Evolutionary conservation across 2,888 invertebrate species (phyloP).

Genomic region (Apeira syringaria): DNA sequence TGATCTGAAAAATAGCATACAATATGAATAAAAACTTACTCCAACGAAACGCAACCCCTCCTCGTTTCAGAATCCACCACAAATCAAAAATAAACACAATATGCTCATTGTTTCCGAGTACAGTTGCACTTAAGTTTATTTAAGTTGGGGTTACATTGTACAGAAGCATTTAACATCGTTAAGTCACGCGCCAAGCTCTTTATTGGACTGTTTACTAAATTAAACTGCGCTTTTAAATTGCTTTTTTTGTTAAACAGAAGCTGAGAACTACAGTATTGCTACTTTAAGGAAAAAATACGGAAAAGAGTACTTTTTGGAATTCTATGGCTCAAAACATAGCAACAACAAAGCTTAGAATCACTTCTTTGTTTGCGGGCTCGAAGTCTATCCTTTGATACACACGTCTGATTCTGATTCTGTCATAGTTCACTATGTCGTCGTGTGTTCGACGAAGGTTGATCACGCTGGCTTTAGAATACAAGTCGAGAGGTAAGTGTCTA

Average conservation of each 20-base stretch:
- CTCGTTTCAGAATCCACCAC: conserved; percentile 13
- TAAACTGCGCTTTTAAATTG: conserved; percentile 16
- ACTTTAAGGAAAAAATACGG: too few species aligned
- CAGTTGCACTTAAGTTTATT: conserved; percentile 29
- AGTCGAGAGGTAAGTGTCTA: too few species aligned
- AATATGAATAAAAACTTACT: not conserved
- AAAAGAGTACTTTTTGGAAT: too few species aligned
- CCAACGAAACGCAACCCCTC: conserved; percentile 7
- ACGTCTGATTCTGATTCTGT: too few species aligned
- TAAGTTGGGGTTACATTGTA: conserved; percentile 41
- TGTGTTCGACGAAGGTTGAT: too few species aligned
- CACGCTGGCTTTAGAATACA: too few species aligned
- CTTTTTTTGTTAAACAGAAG: conserved; percentile 17
- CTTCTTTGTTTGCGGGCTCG: too few species aligned
- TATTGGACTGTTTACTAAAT: conserved; percentile 40
- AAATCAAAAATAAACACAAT: conserved; percentile 22
- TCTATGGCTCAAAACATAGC: too few species aligned
- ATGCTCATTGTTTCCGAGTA: conserved; percentile 27
- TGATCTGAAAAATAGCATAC: not conserved
- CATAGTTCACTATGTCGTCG: too few species aligned
- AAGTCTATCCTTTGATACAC: too few species aligned
- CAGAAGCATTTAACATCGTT: conserved; percentile 19
- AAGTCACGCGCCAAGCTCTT: conserved; percentile 45
- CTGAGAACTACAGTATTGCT: conserved; percentile 1
- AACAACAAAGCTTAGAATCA: too few species aligned